Percentiles rank a stretch among this genome's conserved stretches.
These are phyloP conservation scores for Platyrinchus mystaceus DNA, from an alignment of 2,797 vertebrate genomes.

Conservation along the genomic window DNA sequence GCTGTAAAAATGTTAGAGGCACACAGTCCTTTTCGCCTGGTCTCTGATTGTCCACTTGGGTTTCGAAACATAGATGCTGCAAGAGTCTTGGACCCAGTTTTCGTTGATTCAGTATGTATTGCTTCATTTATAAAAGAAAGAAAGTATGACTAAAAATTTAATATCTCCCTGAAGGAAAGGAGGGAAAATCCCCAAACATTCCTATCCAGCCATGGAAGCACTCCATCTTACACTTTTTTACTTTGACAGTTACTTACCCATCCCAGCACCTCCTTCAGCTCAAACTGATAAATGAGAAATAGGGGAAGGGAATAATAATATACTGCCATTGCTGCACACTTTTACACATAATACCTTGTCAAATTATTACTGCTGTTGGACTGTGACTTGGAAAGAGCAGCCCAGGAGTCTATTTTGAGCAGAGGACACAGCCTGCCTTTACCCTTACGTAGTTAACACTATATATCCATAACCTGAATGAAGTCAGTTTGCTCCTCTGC, in stretches of 20 bases:
- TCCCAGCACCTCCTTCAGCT: background rate
- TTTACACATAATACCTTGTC: background rate
- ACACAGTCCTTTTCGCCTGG: background rate
- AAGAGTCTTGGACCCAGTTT: background rate
- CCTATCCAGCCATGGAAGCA: background rate
- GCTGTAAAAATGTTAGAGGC: background rate
- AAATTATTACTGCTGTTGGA: background rate
- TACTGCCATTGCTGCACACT: background rate
- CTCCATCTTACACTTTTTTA: background rate
- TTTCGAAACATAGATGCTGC: background rate
- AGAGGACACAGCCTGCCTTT: background rate
- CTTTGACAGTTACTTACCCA: background rate
- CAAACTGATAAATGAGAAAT: background rate
- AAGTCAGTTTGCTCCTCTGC: background rate
- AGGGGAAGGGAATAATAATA: background rate
- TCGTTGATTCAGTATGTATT: background rate
- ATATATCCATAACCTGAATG: background rate
- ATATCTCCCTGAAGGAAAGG: background rate
- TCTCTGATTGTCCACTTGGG: background rate
- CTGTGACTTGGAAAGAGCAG: background rate
- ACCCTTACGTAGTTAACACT: background rate
- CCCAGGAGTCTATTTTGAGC: background rate
- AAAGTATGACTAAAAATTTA: background rate
- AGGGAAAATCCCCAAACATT: background rate
- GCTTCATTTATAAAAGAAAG: background rate